Evolutionary conservation across 2,113 vertebrate genomes (phyloP).

Genomic region (Cariama cristata): DNA sequence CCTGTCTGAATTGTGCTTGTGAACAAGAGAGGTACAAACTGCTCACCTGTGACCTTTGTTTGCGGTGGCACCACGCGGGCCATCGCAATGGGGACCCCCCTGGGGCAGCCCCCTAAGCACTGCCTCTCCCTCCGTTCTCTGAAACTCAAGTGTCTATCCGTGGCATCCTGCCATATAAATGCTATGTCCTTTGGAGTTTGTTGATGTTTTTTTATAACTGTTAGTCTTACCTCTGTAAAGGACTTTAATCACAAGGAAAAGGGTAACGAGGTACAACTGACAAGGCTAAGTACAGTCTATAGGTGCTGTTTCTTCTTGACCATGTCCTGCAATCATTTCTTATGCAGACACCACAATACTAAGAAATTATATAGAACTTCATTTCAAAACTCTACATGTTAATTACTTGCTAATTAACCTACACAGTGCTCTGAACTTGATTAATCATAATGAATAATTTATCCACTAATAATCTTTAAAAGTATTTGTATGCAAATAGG

Average conservation of each 20-base stretch:
- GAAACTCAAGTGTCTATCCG: neutral
- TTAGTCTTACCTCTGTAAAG: neutral
- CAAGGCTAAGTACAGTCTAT: neutral
- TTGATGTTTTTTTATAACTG: neutral
- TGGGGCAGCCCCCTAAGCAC: neutral
- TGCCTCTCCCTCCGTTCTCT: neutral
- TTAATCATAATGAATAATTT: neutral
- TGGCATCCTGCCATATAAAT: neutral
- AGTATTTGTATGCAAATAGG: neutral
- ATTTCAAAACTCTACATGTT: neutral
- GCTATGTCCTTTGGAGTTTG: neutral
- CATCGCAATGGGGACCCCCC: fast-evolving
- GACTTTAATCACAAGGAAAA: neutral
- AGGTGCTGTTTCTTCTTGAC: neutral
- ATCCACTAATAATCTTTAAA: neutral
- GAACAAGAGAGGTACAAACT: neutral
- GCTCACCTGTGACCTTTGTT: neutral
- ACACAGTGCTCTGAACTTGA: neutral
- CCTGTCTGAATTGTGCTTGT: fast-evolving
- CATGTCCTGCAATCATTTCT: neutral
- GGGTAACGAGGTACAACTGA: neutral
- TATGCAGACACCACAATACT: neutral
- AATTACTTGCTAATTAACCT: neutral
- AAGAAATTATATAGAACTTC: neutral
- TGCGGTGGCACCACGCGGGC: neutral